Evolutionary conservation across 2,113 vertebrate species (phyloP), one percentile per base, ranked within the genome.

Genomic region (Narcine bancroftii): DNA sequence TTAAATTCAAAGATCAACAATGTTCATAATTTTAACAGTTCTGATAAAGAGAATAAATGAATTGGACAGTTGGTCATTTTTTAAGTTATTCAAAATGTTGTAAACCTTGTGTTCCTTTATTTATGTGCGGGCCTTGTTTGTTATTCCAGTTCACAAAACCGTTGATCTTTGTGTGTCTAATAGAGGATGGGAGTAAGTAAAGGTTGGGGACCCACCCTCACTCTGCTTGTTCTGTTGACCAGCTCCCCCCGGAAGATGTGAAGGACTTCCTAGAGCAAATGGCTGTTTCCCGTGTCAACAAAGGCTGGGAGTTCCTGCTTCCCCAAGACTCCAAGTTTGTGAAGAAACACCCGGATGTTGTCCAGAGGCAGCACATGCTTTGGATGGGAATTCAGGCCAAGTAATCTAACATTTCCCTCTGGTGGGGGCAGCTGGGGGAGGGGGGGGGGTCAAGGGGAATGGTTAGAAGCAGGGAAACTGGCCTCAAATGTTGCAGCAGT

Each of bases 191-290:
- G n/a, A n/a, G n/a, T 79, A 21, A 47, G 3, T 47, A 47, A 79
- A 79, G 19, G 19, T 7, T 45, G 42, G 47, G 47, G 29, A 60
- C 3, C 21, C 29, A 60, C 17, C 21, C 6, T 92, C 42, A 85
- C 11, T 50, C 92, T 93, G 93, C 42, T 75, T 94, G 71, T 79
- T 93, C 93, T 24, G 11, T 66, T 45, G 19, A 69, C 7, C 93
- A 99, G 99, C 98, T 99, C 93, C 98, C 98, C 45, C 97, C 98
- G 0, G 99, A 99, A 94, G 99, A 99, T 0, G 98, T 99, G 94
- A 99, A 98, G 94, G 99, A 99, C 94, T 99, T 99, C 92, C 94
- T 99, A 93, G 98, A 99, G 93, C 99, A 99, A 81, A 98, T 99
- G 96, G 96, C 99, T 0, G 94, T 96, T 69, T 96, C 98, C 79